Base-by-base conservation (phyloP, 2,113 vertebrate species). In the Saimiri boliviensis region DNA sequence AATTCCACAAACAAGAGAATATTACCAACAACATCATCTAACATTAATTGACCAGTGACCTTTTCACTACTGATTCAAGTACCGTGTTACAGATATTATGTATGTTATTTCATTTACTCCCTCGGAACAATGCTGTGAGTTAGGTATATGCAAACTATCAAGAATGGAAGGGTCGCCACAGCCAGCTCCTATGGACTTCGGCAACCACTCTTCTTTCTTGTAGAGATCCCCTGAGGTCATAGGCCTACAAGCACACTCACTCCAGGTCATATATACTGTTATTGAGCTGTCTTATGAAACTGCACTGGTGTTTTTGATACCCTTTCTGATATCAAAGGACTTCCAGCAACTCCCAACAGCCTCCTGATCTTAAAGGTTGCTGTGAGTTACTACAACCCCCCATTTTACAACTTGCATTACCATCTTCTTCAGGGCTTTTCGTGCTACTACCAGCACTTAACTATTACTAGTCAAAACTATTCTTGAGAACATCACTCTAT, bases 391-490 rank as follows among this genome's bases (percentile, higher is more conserved):
- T 68, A 35, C 84, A 89, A 63, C 42, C 9, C 40, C 30, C 20
- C 45, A 83, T 63, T 45, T 83, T 89, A 93, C 19, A 47, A 45
- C n/a, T 21, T 47, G 27, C 11, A 52, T 49, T 20, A 81, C 11
- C 9, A 90, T 42, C 21, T 79, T 66, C 27, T 77, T 86, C 54
- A 19, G 40, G n/a, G 58, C 17, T 76, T 58, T 52, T 10, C 21
- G 27, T 16, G 81, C 10, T 10, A 37, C 52, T 3, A 8, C 17
- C 5, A 19, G 47, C 32, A 92, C 49, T 35, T 70, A 42, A 76
- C 47, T 76, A n/a, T 35, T 86, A 37, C 52, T 80, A 49, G 81
- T 81, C 81, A 93, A 82, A 97, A 83, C 37, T 37, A 23, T 84
- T 85, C 87, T 89, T 27, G 16, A 66, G 45, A 79, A 87, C 10